These are phyloP conservation scores for Piprites chloris DNA, from an alignment of 2,113 vertebrate genomes.

Conservation along the genomic window DNA sequence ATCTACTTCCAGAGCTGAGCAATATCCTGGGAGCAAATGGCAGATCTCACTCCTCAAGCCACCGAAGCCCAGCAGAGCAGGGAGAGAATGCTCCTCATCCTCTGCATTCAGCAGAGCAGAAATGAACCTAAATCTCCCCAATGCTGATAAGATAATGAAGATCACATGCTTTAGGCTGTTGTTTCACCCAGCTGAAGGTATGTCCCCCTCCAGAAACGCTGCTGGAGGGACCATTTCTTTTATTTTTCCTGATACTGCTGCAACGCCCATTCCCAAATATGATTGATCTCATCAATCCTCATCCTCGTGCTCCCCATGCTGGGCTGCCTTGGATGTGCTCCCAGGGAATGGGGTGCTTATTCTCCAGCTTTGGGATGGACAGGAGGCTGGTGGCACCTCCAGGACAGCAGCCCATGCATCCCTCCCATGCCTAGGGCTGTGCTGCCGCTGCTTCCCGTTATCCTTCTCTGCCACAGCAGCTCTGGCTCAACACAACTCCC, in stretches of 20 bases:
- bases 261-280: fast-evolving
- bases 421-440: background rate
- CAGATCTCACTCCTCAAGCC: background rate
- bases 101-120: background rate
- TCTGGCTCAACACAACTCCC: background rate
- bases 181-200: background rate
- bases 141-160: background rate
- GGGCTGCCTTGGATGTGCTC: background rate
- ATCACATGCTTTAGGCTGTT: background rate
- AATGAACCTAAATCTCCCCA: background rate
- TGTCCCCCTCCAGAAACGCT: background rate
- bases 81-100: background rate
- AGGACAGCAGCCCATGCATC: background rate
- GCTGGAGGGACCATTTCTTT: background rate
- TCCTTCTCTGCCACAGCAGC: background rate
- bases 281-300: fast-evolving
- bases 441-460: background rate
- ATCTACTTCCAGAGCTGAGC: background rate
- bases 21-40: background rate
- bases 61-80: fast-evolving
- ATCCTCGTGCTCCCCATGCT: fast-evolving
- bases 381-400: background rate
- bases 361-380: background rate
- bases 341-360: fast-evolving
- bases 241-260: fast-evolving